A percentile compares a stretch with the other conserved stretches of the same genome.
These are phyloP conservation scores for Solenopsis fugax DNA, from an alignment of 1,140 invertebrate genomes.

Conservation along the genomic window DNA sequence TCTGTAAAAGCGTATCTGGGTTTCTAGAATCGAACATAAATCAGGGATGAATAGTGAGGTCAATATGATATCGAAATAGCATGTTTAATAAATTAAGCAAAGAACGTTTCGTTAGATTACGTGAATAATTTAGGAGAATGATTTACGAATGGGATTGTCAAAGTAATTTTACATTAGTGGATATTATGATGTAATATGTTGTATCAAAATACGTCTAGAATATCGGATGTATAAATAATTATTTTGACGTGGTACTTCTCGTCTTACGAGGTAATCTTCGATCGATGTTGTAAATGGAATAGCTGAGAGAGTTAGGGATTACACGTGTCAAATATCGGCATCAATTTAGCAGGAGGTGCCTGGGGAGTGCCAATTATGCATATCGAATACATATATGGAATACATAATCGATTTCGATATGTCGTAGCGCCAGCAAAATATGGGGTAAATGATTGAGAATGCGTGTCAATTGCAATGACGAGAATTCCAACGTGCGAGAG, in stretches of 20 bases:
- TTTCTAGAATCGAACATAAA: constrained; percentile 37
- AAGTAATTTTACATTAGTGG: neutral
- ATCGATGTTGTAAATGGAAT: constrained; percentile 45
- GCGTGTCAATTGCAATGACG: constrained; percentile 32
- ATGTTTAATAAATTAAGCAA: constrained; percentile 41
- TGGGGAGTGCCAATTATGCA: constrained; percentile 54
- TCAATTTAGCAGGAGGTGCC: constrained; percentile 39
- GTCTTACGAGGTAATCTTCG: neutral
- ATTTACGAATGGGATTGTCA: neutral
- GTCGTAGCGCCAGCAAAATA: constrained; percentile 17
- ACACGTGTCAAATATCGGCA: constrained; percentile 59
- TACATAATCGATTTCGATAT: constrained; percentile 53
- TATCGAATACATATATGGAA: constrained; percentile 36
- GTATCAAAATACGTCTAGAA: neutral
- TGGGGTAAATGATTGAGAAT: constrained; percentile 45
- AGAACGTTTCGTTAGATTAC: neutral
- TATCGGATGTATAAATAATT: neutral
- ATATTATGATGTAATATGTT: neutral
- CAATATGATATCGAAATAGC: constrained; percentile 36
- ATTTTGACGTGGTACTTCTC: constrained; percentile 3
- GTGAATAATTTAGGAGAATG: neutral
- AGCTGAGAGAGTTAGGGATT: constrained; percentile 5
- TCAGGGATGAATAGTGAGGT: constrained; percentile 32
- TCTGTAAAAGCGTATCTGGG: constrained; percentile 27
- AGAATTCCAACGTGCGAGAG: neutral